Conservation (phyloP, 2,797 vertebrate species). For the Betta splendens region DNA sequence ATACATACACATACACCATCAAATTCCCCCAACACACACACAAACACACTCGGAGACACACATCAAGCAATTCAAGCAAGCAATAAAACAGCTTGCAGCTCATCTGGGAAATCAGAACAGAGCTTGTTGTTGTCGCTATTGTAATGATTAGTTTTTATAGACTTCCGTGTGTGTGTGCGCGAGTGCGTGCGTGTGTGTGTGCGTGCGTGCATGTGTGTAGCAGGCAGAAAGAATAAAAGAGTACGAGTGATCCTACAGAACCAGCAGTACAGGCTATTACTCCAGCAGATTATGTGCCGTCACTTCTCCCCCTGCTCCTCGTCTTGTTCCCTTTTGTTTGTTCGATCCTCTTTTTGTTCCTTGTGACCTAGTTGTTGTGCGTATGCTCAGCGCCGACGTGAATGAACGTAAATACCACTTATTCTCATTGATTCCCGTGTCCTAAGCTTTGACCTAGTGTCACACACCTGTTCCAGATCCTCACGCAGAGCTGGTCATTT, state of each 20-base stretch:
- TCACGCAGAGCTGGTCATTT: neutral
- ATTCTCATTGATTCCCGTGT: neutral
- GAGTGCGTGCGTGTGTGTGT: slow-evolving; percentile 5
- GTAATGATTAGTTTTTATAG: slow-evolving; percentile 57
- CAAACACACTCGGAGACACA: neutral
- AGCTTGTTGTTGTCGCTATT: slow-evolving; percentile 51
- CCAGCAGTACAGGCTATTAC: slow-evolving; percentile 34
- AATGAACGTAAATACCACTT: neutral
- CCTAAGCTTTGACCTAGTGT: neutral
- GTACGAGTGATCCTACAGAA: slow-evolving; percentile 23
- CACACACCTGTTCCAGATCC: neutral
- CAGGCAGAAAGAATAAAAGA: slow-evolving; percentile 16
- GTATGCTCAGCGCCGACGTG: neutral
- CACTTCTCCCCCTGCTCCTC: slow-evolving; percentile 2
- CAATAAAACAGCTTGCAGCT: slow-evolving; percentile 62
- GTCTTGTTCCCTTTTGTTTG: neutral
- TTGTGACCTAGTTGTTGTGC: neutral
- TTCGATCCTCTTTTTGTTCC: neutral
- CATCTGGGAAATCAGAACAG: slow-evolving; percentile 70
- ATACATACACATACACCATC: slow-evolving; percentile 2
- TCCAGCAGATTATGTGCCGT: slow-evolving; percentile 25
- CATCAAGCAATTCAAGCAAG: slow-evolving; percentile 39
- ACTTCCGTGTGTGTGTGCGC: slow-evolving; percentile 12
- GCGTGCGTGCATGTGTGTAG: neutral
- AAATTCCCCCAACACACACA: neutral